phyloP scores from a whole-genome alignment of 2,797 vertebrate genomes.

The Aythya fuligula region DNA sequence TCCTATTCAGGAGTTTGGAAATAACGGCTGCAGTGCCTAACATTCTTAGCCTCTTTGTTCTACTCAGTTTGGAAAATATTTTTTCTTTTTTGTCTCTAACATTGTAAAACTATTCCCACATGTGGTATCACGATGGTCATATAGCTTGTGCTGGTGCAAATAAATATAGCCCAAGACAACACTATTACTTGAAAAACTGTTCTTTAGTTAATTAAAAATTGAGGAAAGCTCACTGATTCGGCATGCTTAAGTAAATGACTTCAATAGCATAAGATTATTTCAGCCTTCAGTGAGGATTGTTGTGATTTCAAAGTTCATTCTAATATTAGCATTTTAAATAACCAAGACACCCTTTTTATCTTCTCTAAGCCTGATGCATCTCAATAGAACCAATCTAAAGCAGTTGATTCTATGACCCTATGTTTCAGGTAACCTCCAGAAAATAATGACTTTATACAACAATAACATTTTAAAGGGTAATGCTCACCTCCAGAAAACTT shows the following conservation, averaged over 20 bases:
- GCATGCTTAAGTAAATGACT: background rate
- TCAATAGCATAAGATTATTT: background rate
- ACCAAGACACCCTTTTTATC: background rate
- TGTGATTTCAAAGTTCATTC: background rate
- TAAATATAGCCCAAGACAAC: rapidly evolving
- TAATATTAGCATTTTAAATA: background rate
- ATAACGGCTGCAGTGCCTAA: rapidly evolving
- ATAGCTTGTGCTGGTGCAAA: background rate
- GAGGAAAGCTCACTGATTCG: background rate
- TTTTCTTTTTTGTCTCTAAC: no score
- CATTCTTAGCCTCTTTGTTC: background rate
- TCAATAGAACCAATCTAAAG: background rate
- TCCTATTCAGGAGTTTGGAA: background rate
- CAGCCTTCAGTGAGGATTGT: background rate
- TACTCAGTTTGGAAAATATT: background rate
- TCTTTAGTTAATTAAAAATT: background rate
- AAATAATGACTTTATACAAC: background rate
- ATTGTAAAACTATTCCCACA: background rate
- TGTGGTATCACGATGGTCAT: rapidly evolving
- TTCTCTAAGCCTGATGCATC: background rate
- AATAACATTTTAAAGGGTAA: background rate
- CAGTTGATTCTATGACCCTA: rapidly evolving
- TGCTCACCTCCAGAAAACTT: conserved; percentile 88
- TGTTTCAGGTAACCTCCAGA: background rate
- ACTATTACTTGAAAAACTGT: background rate